Base-by-base conservation (phyloP, 1,140 invertebrate genomes). In the Drosophila kepulauana region DNA sequence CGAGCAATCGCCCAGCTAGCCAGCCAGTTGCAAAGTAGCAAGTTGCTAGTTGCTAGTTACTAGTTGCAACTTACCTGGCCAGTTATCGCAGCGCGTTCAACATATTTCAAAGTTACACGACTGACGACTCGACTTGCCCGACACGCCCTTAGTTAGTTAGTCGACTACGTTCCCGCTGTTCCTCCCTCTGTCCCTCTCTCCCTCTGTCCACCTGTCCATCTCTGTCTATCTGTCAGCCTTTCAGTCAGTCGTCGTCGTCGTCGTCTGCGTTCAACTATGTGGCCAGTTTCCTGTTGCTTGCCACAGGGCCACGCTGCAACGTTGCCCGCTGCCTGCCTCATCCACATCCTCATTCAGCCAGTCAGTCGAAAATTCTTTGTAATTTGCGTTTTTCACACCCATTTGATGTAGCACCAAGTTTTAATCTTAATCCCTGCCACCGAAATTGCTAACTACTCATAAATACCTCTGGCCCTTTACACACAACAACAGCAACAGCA, bases 301-400 rank as follows among this genome's bases (percentile, higher is more conserved):
- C 66, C 71, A 49, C 62, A 79, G 78, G 63, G 56, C 58, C 49
- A 65, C 73, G 64, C 43, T 71, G 8, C 10, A 25, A 64, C 57
- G 38, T 46, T 69, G 45, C 38, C 20, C 5, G 57, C 20, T 20
- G 35, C 30, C 30, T 15, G n/a, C 28, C 20, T 25, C 20, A 25
- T 25, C 20, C 20, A 25, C 20, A 25, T 25, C 20, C 20, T 25
- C 20, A 25, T 25, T 25, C 20, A 4, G 33, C 33, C 33, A 57
- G 54, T 49, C 52, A 56, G 41, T 51, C 59, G 48, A 82, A 25
- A 87, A 87, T 87, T 87, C 82, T 88, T 87, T 88, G 84, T 87
- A 87, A 88, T 87, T 87, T 87, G 82, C 84, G 82, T 87, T 87
- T 87, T 88, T 87, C 84, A 87, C 82, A 87, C 82, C 82, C 82